A percentile compares a stretch with the other conserved stretches of the same genome.
Evolutionary conservation across 2,888 invertebrate species (phyloP).

Genomic region (Netelia fuscicornis): DNA sequence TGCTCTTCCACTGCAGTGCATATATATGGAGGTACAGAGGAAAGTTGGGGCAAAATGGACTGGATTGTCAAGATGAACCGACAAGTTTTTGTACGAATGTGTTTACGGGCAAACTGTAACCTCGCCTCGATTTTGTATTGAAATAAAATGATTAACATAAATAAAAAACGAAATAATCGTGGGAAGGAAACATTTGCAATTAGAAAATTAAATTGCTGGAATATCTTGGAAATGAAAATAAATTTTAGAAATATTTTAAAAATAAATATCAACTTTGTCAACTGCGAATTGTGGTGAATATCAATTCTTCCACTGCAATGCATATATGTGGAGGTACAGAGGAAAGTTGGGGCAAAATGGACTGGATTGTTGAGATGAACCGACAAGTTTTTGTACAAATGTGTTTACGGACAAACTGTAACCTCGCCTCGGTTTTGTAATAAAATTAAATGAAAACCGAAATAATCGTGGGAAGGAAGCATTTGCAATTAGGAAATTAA

Average conservation of each 20-base stretch:
- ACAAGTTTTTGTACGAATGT: neutral
- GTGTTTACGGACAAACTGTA: neutral
- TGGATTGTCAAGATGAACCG: neutral
- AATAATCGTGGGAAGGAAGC: no score
- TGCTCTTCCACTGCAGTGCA: constrained; percentile 19
- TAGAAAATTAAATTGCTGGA: no score
- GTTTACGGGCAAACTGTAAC: neutral
- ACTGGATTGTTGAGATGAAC: neutral
- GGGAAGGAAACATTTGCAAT: no score
- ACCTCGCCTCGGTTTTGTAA: neutral
- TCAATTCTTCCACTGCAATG: no score
- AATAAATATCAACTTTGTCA: no score
- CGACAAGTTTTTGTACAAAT: neutral
- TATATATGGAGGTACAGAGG: neutral
- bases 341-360: neutral
- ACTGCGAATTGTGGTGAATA: constrained; percentile 39
- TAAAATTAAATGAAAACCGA: no score
- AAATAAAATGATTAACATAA: no score
- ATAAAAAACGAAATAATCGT: no score
- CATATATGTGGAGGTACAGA: neutral
- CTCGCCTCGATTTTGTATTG: neutral
- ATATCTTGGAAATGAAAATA: no score
- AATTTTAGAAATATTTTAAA: no score
- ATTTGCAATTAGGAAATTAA: no score
- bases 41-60: neutral